Conservation (phyloP, 2,888 invertebrate species). For the Pyrocoelia pectoralis region DNA sequence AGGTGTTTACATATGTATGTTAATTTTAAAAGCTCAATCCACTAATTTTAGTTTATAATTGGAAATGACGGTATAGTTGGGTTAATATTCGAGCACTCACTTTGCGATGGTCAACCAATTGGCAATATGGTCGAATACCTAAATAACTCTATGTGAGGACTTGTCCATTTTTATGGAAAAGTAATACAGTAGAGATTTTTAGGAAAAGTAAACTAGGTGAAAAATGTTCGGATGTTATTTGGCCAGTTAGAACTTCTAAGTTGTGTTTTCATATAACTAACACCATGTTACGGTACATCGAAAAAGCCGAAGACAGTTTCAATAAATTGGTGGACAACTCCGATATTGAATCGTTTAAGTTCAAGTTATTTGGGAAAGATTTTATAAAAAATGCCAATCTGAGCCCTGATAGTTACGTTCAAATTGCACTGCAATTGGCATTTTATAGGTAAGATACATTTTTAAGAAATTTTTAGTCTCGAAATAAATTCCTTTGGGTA, state of each 20-base stretch:
- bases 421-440: neutral
- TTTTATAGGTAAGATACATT: neutral
- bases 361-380: neutral
- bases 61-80: neutral
- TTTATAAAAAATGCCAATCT: neutral
- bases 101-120: neutral
- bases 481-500: too few species aligned
- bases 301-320: neutral
- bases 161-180: too few species aligned
- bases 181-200: neutral
- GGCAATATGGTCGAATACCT: neutral
- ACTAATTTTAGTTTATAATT: neutral
- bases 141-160: neutral
- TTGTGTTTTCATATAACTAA: neutral
- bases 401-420: neutral
- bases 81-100: neutral
- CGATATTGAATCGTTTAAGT: neutral
- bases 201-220: neutral
- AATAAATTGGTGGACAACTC: neutral
- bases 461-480: neutral
- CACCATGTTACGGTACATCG: neutral
- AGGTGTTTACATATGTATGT: neutral
- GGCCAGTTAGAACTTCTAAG: neutral
- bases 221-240: too few species aligned
- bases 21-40: too few species aligned